phyloP scores from a whole-genome alignment of 2,113 vertebrate species.

The Lophotis ruficrista region DNA sequence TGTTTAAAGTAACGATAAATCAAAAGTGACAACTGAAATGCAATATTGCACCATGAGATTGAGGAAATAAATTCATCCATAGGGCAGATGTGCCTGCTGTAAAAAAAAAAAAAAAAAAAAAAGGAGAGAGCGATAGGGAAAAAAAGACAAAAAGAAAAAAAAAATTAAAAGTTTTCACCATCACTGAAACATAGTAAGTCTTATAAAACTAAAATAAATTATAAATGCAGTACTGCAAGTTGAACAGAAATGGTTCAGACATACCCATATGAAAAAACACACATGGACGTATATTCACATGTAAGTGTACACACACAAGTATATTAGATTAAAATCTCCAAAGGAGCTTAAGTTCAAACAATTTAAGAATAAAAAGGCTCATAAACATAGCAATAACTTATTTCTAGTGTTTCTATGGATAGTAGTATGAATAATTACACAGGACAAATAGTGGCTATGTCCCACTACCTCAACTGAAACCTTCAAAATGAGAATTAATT shows the following conservation, averaged over 20 bases:
- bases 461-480: background rate
- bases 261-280: background rate
- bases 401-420: background rate
- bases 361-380: background rate
- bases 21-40: slow-evolving; percentile 82
- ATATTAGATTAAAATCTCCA: background rate
- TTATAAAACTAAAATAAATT: background rate
- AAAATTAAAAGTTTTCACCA: slow-evolving; percentile 3
- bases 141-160: background rate
- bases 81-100: slow-evolving; percentile 70
- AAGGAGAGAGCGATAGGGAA: fast-evolving
- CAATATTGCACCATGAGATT: slow-evolving; percentile 81
- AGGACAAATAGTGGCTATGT: background rate
- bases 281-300: background rate
- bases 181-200: slow-evolving; percentile 18
- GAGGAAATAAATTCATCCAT: slow-evolving; percentile 81
- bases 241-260: background rate
- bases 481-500: slow-evolving; percentile 55
- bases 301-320: background rate
- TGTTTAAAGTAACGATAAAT: slow-evolving; percentile 83
- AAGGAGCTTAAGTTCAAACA: background rate
- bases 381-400: background rate
- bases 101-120: background rate
- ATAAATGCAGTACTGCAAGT: background rate
- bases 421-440: background rate